These are phyloP conservation scores for Trimorus sp. DNA, from an alignment of 2,888 invertebrate species.

Conservation along the genomic window DNA sequence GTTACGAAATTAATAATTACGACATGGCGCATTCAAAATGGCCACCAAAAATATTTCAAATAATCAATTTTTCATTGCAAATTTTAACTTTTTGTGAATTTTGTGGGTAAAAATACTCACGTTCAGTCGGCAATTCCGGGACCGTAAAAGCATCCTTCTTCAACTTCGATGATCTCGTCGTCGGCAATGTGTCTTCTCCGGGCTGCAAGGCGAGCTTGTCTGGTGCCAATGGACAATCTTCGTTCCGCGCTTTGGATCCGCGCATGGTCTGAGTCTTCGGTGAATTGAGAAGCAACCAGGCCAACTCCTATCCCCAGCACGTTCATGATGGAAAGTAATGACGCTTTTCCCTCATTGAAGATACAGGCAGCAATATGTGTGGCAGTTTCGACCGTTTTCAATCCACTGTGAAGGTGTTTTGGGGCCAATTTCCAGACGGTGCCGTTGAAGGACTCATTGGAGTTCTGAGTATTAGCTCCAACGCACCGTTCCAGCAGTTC, in stretches of 20 bases:
- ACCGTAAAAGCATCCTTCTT: conserved; percentile 9
- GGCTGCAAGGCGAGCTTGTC: conserved; percentile 13
- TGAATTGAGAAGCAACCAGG: conserved; percentile 5
- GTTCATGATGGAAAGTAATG: conserved; percentile 6
- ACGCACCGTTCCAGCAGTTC: conserved; percentile 73
- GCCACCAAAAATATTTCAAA: too few species aligned
- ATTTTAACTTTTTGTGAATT: too few species aligned
- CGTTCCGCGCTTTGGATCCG: conserved; percentile 12
- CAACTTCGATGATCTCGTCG: conserved; percentile 18
- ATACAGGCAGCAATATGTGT: conserved; percentile 60
- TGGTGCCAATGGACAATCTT: conserved; percentile 65
- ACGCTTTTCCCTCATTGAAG: conserved; percentile 54
- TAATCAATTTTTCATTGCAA: too few species aligned
- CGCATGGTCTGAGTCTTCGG: not conserved
- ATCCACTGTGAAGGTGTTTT: conserved; percentile 61
- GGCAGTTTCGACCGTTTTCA: conserved; percentile 63
- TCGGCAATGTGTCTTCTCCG: not conserved
- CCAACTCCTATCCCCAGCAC: conserved; percentile 13
- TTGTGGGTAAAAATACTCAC: too few species aligned
- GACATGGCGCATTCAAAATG: too few species aligned
- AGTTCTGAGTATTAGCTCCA: conserved; percentile 67
- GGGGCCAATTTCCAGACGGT: conserved; percentile 72
- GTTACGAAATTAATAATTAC: too few species aligned
- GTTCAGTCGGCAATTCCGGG: too few species aligned
- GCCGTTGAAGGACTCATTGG: conserved; percentile 74